A percentile compares a stretch with the other conserved stretches of the same genome.
phyloP scores from a whole-genome alignment of 2,113 vertebrate species.

The Bufo bufo region DNA sequence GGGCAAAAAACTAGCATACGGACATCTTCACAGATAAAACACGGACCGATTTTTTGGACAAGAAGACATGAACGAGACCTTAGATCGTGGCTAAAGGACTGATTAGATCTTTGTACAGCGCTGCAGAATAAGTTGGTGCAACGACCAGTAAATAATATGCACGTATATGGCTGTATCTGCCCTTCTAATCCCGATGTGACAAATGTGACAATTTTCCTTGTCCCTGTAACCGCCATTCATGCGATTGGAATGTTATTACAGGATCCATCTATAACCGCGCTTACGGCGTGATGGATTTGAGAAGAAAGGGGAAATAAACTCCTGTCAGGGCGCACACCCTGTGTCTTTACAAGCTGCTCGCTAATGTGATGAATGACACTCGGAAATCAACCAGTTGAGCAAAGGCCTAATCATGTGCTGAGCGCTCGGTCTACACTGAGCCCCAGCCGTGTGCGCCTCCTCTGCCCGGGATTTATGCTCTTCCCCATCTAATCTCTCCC shows the following conservation, averaged over 20 bases:
- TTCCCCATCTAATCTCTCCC: constrained; percentile 51
- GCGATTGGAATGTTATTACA: not conserved
- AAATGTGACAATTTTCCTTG: not conserved
- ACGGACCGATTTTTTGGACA: too few relatives aligned
- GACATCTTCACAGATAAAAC: too few relatives aligned
- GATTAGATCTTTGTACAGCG: too few relatives aligned
- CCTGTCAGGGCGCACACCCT: not conserved
- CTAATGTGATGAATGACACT: not conserved
- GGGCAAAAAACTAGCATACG: too few relatives aligned
- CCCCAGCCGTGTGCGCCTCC: not conserved
- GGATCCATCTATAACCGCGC: not conserved
- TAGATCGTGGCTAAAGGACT: too few relatives aligned
- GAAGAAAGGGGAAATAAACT: not conserved
- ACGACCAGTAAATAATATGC: too few relatives aligned
- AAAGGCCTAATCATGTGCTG: not conserved
- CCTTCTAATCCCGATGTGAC: not conserved
- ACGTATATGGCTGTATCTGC: not conserved
- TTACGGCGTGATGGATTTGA: not conserved
- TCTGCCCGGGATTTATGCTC: constrained; percentile 51
- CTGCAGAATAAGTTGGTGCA: too few relatives aligned
- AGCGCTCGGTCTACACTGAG: not conserved
- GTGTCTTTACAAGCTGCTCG: not conserved
- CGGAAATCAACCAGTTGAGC: constrained; percentile 5
- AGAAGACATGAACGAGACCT: too few relatives aligned
- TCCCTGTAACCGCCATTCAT: not conserved